These are phyloP conservation scores for Lophochroa leadbeateri DNA, from an alignment of 2,113 vertebrate genomes.

Conservation along the genomic window DNA sequence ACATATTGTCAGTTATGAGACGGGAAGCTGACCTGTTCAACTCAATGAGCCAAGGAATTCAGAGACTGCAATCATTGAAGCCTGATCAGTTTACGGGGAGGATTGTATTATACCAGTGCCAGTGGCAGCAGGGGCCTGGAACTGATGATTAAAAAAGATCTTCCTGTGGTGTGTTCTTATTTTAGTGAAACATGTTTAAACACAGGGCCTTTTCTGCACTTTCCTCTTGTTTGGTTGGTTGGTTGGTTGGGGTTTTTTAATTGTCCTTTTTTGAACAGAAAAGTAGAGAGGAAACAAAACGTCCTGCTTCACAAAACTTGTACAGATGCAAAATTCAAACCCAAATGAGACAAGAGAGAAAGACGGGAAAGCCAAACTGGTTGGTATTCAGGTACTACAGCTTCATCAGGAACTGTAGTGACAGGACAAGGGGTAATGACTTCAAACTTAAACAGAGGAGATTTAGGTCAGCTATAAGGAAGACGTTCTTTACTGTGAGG, in stretches of 20 bases:
- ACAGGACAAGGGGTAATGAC: not conserved
- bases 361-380: not conserved
- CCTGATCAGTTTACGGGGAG: not conserved
- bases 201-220: not conserved
- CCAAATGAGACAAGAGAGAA: not conserved
- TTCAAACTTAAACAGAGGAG: not conserved
- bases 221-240: fast-evolving
- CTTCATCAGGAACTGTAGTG: not conserved
- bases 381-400: not conserved
- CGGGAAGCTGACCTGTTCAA: not conserved
- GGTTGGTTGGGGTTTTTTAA: not conserved
- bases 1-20: slow-evolving; percentile 17
- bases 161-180: not conserved
- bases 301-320: not conserved
- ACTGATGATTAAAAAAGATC: not conserved
- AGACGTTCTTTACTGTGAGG: not conserved
- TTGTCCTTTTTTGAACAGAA: not conserved
- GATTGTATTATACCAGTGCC: not conserved
- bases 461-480: not conserved
- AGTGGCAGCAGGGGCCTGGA: not conserved
- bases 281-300: not conserved
- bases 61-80: not conserved
- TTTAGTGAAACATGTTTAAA: not conserved
- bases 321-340: not conserved
- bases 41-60: slow-evolving; percentile 24